Conservation (phyloP, 2,113 vertebrate species). For the Istiophorus platypterus region DNA sequence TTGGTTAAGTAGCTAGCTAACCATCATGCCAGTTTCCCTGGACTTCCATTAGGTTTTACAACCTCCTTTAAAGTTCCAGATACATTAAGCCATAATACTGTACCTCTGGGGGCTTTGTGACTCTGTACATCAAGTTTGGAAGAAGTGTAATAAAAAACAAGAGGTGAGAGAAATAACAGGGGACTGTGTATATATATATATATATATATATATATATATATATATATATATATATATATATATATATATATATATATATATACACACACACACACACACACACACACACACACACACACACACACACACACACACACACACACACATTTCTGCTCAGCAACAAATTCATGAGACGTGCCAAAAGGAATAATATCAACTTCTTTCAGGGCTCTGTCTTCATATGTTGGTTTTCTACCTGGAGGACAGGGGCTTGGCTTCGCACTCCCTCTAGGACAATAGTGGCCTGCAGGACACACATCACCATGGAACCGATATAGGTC, state of each 20-base stretch:
- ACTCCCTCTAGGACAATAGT: slow-evolving; percentile 87
- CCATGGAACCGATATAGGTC: slow-evolving; percentile 68
- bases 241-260: no score
- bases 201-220: no score
- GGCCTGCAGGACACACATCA: slow-evolving; percentile 82
- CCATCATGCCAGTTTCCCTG: slow-evolving; percentile 59
- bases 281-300: no score
- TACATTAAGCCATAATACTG: slow-evolving; percentile 43
- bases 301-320: no score
- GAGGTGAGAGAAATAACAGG: slow-evolving; percentile 18
- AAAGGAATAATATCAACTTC: background rate
- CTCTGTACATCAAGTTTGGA: slow-evolving; percentile 8
- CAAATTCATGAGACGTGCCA: background rate
- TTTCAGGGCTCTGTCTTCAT: background rate
- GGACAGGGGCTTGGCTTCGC: slow-evolving; percentile 80
- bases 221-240: no score
- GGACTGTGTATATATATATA: background rate
- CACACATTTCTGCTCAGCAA: background rate
- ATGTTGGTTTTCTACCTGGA: slow-evolving; percentile 78
- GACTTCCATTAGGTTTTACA: slow-evolving; percentile 65
- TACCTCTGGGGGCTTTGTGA: slow-evolving; percentile 33
- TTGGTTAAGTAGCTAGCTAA: slow-evolving; percentile 49
- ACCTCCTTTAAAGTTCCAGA: slow-evolving; percentile 37
- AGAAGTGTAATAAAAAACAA: slow-evolving; percentile 35
- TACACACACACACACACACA: no score